Conservation (phyloP, 2,113 vertebrate genomes). For the Syngnathus scovelli region DNA sequence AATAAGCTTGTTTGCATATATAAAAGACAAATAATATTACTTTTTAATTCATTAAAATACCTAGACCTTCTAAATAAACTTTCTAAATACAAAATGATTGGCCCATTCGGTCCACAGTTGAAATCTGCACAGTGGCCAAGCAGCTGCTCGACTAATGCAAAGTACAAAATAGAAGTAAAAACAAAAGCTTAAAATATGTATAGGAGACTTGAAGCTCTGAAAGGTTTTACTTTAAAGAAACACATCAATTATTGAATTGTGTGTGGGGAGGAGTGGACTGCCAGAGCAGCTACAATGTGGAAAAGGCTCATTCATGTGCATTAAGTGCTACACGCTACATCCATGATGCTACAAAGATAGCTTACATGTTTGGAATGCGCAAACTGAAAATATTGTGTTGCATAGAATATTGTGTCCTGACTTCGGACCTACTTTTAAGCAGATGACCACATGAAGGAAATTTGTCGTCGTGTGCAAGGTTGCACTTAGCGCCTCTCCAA, state of each 20-base stretch:
- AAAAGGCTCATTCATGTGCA: constrained; percentile 1
- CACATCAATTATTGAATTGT: constrained; percentile 20
- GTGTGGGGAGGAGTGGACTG: background rate
- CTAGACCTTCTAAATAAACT: too few species aligned
- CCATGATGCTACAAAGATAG: background rate
- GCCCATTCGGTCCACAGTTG: too few species aligned
- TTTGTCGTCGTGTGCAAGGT: too few species aligned
- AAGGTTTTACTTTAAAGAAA: constrained; percentile 12
- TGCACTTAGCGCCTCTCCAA: too few species aligned
- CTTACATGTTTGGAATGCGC: background rate
- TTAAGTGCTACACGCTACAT: background rate
- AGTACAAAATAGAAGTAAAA: constrained; percentile 12
- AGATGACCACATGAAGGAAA: background rate
- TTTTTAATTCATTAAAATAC: too few species aligned
- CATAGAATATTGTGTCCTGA: background rate
- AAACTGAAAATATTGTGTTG: background rate
- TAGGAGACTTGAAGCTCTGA: background rate
- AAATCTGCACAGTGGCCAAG: constrained; percentile 1
- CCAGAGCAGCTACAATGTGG: constrained; percentile 5
- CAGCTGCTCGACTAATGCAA: constrained; percentile 13
- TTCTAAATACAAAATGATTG: background rate
- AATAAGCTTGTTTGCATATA: background rate
- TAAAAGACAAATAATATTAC: background rate
- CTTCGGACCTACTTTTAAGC: background rate
- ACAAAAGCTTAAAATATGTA: constrained; percentile 21